These are phyloP conservation scores for Mythimna lalbum DNA, from an alignment of 2,888 invertebrate species.

Conservation along the genomic window DNA sequence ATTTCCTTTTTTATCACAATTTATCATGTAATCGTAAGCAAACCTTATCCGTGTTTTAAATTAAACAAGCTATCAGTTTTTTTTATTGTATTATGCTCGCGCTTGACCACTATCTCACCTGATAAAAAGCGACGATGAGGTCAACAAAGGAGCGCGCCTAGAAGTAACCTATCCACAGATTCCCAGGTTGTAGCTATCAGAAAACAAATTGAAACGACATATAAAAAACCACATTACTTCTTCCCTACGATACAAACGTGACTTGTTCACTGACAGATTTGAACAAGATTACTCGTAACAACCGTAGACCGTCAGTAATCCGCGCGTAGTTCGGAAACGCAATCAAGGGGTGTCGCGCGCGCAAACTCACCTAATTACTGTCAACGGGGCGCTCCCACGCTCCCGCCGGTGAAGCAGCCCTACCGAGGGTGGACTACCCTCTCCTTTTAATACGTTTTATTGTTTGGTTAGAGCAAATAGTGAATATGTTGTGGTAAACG, in stretches of 20 bases:
- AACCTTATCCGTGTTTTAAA: too few relatives aligned
- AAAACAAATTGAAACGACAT: background rate
- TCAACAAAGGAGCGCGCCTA: too few relatives aligned
- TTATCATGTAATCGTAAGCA: too few relatives aligned
- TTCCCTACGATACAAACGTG: constrained; percentile 18
- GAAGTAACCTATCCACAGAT: too few relatives aligned
- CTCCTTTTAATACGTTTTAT: constrained; percentile 71
- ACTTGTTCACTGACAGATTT: constrained; percentile 34
- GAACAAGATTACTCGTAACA: constrained; percentile 59
- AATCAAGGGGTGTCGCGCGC: constrained; percentile 66
- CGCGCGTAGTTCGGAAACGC: constrained; percentile 52
- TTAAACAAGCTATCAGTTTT: too few relatives aligned
- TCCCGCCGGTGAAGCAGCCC: constrained; percentile 51
- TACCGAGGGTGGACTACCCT: constrained; percentile 62
- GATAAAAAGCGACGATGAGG: too few relatives aligned
- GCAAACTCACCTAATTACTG: constrained; percentile 82
- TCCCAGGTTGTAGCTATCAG: too few relatives aligned
- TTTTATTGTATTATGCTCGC: too few relatives aligned
- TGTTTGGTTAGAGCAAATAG: constrained; percentile 74
- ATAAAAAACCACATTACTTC: background rate
- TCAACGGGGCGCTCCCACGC: constrained; percentile 82
- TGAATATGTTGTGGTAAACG: constrained; percentile 73
- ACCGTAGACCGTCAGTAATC: constrained; percentile 60
- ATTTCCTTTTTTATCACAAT: too few relatives aligned
- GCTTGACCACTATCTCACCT: too few relatives aligned